Percentiles rank a stretch among this genome's conserved stretches.
Evolutionary conservation across 2,888 invertebrate species (phyloP).

Genomic region (Griposia aprilina): DNA sequence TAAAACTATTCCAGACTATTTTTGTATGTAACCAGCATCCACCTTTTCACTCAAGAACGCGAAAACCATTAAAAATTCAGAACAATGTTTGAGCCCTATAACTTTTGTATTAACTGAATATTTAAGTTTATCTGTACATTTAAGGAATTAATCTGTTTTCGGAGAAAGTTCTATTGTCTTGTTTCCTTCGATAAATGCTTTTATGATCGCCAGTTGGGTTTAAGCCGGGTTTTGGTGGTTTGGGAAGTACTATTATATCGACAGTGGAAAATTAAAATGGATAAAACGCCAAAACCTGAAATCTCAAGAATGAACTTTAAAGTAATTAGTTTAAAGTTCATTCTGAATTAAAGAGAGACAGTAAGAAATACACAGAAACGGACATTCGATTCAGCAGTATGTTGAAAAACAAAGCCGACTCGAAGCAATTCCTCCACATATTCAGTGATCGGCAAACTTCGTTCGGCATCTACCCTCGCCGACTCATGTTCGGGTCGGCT

Average conservation of each 20-base stretch:
- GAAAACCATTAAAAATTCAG: slow-evolving; percentile 15
- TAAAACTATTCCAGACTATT: not conserved
- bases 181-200: slow-evolving; percentile 4
- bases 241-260: not conserved
- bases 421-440: no score
- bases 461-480: not conserved
- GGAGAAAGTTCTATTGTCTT: slow-evolving; percentile 12
- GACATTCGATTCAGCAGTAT: not conserved
- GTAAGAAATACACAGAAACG: no score
- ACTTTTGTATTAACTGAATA: slow-evolving; percentile 28
- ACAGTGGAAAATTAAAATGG: no score
- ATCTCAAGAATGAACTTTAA: no score
- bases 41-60: not conserved
- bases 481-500: not conserved
- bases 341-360: no score
- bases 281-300: no score
- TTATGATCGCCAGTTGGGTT: not conserved
- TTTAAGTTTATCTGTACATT: slow-evolving; percentile 18
- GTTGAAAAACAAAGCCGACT: not conserved
- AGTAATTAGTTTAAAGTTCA: no score
- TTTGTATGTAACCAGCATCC: not conserved
- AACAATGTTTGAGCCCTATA: slow-evolving; percentile 22
- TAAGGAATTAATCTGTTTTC: slow-evolving; percentile 30
- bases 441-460: no score
- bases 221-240: not conserved